These are phyloP conservation scores for Polypedilum pembai DNA, from an alignment of 1,140 invertebrate species.

Conservation along the genomic window DNA sequence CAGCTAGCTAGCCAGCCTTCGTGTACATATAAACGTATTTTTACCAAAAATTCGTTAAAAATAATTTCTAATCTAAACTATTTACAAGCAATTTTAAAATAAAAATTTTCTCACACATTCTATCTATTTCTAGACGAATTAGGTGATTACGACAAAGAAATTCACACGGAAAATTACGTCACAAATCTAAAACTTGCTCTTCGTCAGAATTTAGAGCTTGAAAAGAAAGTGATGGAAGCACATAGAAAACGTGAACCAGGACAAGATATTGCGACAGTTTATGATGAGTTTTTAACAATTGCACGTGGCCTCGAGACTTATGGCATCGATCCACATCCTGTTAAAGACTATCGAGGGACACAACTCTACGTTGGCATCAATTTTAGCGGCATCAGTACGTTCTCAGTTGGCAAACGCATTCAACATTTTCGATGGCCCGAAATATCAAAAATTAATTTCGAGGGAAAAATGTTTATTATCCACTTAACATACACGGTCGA, in stretches of 20 bases:
- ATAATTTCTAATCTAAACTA: too few relatives aligned
- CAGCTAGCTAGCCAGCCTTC: too few relatives aligned
- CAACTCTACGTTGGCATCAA: slow-evolving; percentile 93
- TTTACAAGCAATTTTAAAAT: too few relatives aligned
- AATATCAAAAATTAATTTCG: slow-evolving; percentile 92
- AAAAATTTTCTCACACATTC: background rate
- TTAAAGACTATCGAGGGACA: slow-evolving; percentile 72
- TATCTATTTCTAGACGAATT: slow-evolving; percentile 67
- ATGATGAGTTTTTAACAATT: slow-evolving; percentile 42
- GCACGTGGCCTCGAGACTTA: slow-evolving; percentile 89
- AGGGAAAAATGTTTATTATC: slow-evolving; percentile 97
- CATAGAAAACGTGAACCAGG: slow-evolving; percentile 62
- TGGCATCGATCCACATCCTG: slow-evolving; percentile 93
- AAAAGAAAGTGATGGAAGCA: slow-evolving; percentile 81
- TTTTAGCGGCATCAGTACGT: slow-evolving; percentile 88
- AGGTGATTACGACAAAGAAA: slow-evolving; percentile 85
- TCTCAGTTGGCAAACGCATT: slow-evolving; percentile 84
- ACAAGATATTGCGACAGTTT: slow-evolving; percentile 36
- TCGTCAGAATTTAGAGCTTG: slow-evolving; percentile 84
- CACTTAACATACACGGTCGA: slow-evolving; percentile 68
- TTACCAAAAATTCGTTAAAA: too few relatives aligned
- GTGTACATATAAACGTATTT: too few relatives aligned
- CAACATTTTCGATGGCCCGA: slow-evolving; percentile 94
- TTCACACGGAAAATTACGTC: slow-evolving; percentile 84
- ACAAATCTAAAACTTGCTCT: slow-evolving; percentile 83